Base-by-base conservation (phyloP, 2,888 invertebrate species). In the Drosophila nr. perissopoda region DNA sequence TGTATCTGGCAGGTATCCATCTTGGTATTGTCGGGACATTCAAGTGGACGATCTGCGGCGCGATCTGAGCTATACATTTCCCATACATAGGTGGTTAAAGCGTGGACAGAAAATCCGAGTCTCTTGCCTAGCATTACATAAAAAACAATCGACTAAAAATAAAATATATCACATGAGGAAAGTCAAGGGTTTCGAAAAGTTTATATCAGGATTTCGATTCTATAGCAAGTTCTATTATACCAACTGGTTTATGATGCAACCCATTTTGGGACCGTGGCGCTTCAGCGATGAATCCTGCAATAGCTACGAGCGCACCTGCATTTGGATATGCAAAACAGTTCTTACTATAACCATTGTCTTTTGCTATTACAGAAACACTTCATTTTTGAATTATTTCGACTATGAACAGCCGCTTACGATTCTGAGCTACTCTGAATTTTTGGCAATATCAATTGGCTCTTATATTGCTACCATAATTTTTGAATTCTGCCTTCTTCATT, bases 241-340 rank as follows among this genome's bases (percentile, higher is more conserved):
- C 10, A 74, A 76, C 51, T 79, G 76, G 76, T 79, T 65, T 33
- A n/a, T 70, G 56, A 7, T 76, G 46, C 79, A 79, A 13, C 79
- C 79, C 2, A 7, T 79, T 40, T 21, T 70, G 13, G 79, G 79
- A 13, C 68, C 80, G 18, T 66, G 67, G 62, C 79, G 70, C 1
- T 65, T 54, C 16, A 68, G n/a, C n/a, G 65, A 70, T 34, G 27
- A 34, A 0, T 63, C 70, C 10, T 58, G 38, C 46, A 74, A 68
- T 25, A 21, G 27, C 21, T 79, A 60, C 21, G 59, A 70, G 4
- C 79, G 79, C 18, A 66, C 57, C n/a, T 79, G 79, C n/a, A 57
- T 76, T 29, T 79, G 72, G 76, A 53, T 59, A 33, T 66, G 69
- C 62, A 79, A 79, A 51, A 27, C 52, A 1, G 2, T 62, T 3